Conservation (phyloP, 1,140 invertebrate species). For the Laodelphax striatellus region DNA sequence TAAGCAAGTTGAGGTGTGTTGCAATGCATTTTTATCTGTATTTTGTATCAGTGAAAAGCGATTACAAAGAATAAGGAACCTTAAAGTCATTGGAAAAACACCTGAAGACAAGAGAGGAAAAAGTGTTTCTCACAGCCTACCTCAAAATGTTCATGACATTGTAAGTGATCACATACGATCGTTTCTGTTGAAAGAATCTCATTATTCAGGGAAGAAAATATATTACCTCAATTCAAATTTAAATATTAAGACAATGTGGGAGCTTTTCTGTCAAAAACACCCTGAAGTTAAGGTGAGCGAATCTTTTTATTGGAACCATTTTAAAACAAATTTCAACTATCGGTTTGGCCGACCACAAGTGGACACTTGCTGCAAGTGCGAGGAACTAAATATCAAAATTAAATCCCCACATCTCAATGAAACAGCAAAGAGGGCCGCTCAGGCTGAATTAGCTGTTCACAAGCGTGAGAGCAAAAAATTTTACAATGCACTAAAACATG, state of each 20-base stretch:
- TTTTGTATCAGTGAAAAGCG: constrained; percentile 3
- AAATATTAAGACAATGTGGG: constrained; percentile 16
- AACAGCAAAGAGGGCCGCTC: constrained; percentile 13
- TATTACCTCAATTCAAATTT: constrained; percentile 2
- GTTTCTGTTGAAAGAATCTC: constrained; percentile 10
- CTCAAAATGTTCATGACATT: background rate
- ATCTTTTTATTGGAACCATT: constrained; percentile 15
- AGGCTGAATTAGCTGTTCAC: constrained; percentile 11
- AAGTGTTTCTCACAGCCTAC: constrained; percentile 8
- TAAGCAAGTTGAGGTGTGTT: no score
- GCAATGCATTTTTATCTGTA: constrained; percentile 1
- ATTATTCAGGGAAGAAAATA: constrained; percentile 8
- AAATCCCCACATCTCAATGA: constrained; percentile 13
- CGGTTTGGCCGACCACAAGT: constrained; percentile 19
- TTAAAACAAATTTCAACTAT: constrained; percentile 14
- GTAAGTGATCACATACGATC: constrained; percentile 11
- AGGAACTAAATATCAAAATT: constrained; percentile 15
- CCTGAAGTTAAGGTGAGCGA: constrained; percentile 10
- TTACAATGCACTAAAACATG: constrained; percentile 20
- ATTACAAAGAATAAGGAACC: constrained; percentile 4
- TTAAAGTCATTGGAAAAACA: constrained; percentile 8
- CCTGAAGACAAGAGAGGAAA: constrained; percentile 13
- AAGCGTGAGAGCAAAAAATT: constrained; percentile 24
- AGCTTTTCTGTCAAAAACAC: constrained; percentile 16
- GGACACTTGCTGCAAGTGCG: constrained; percentile 18